Evolutionary conservation across 2,113 vertebrate genomes (phyloP).

Genomic region (Ciconia maguari): DNA sequence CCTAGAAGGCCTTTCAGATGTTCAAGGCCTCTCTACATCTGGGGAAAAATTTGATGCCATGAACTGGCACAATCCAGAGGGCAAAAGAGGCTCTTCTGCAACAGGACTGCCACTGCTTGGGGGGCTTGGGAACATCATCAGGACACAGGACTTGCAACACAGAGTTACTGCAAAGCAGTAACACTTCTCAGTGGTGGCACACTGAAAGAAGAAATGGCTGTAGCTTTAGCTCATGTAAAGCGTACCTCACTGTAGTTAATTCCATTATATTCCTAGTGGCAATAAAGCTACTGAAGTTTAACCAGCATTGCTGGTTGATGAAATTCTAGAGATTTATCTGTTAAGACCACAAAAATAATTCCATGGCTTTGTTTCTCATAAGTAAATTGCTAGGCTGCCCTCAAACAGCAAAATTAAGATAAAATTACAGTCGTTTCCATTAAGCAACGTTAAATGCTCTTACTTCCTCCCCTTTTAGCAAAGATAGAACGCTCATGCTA

Average conservation of each 20-base stretch:
- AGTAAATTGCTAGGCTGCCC: neutral
- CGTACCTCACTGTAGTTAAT: neutral
- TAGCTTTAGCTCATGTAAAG: neutral
- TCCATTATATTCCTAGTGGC: neutral
- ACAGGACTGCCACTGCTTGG: neutral
- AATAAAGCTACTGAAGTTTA: neutral
- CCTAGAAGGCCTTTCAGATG: neutral
- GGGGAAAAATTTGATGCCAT: neutral
- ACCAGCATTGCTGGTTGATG: neutral
- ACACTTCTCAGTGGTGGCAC: neutral
- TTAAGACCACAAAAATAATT: neutral
- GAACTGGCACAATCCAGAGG: neutral
- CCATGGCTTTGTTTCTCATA: neutral
- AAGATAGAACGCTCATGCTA: neutral
- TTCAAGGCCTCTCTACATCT: neutral
- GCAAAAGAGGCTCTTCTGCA: neutral
- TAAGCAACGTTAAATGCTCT: neutral
- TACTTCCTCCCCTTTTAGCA: neutral
- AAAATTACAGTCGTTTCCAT: neutral
- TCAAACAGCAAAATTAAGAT: neutral
- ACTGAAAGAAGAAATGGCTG: neutral
- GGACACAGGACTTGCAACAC: neutral
- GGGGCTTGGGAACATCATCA: neutral
- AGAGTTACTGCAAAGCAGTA: neutral
- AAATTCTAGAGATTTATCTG: neutral